Base-by-base conservation (phyloP, 2,797 vertebrate species). In the Decapterus maruadsi region DNA sequence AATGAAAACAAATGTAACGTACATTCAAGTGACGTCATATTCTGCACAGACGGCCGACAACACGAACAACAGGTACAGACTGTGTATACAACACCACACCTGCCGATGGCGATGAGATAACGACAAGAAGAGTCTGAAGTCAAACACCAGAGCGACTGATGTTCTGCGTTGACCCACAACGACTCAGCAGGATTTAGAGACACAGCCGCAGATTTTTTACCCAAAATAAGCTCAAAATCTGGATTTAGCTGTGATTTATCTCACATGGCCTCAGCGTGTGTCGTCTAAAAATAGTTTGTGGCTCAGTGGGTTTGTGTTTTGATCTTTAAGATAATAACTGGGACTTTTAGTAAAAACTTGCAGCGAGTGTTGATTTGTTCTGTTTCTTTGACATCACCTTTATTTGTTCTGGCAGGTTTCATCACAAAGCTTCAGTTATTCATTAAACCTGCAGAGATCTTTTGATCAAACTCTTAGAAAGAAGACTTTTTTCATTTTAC, bases 11-110 rank as follows among this genome's bases (percentile, higher is more conserved):
- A 79, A 70, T 54, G 54, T 12, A 68, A 69, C 9, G 10, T 84
- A 89, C 89, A 91, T 92, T 90, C 86, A 90, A 38, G 17, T 68
- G 40, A 79, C 68, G 58, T 77, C 80, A 77, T 36, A 50, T 63
- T 80, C 62, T 48, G 66, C 59, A 87, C 64, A 66, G 17, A 65
- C 48, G 38, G 43, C 65, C 38, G 29, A 70, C 74, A 56, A 75
- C 59, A 76, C 26, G 72, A 75, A 68, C 75, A 75, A 26, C 42
- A 46, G 1, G 55, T 12, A 68, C 51, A 31, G 1, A 76, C 20
- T 29, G 16, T 36, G 51, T 75, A 42, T 48, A 85, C 81, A 86
- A 45, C 54, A 82, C 63, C 19, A 74, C 10, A 77, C 4, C 22
- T 65, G 48, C 0, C 6, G 38, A 78, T 38, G 22, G 38, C 6